Evolutionary conservation across 2,888 invertebrate species (phyloP), one percentile per base, ranked within the genome.

Genomic region (Bellardia bayeri): DNA sequence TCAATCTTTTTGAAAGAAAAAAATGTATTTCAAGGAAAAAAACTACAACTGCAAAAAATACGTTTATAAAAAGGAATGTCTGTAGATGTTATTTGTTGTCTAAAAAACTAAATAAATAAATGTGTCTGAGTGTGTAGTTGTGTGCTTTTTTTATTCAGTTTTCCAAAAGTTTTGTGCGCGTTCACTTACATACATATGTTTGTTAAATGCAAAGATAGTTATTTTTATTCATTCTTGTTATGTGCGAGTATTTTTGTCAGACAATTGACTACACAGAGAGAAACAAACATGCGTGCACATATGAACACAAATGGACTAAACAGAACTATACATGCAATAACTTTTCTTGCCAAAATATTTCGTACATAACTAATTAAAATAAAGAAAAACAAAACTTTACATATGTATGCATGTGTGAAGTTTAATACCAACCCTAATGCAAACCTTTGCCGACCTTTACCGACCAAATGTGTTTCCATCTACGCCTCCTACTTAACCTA

Each of bases 201-300:
- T 81, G 81, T 66, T 74, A 23, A 66, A 61, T 45, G 16, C 37
- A 64, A 64, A 81, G 54, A 63, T 64, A 72, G 61, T 54, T 64
- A 37, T 30, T 40, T 30, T 69, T 61, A 16, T 58, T 33, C 11
- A 30, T 58, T 30, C n/a, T 23, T 75, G 30, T 56, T 23, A 37
- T 61, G 74, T 49, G 56, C 64, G 51, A 45, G 16, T 58, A 66
- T 82, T 83, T 63, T 78, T 64, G 64, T 71, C 83, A 78, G 63
- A 72, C 83, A 71, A 83, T 83, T 71, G 83, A n/a, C 71, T 71
- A 83, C 83, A 83, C 83, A 40, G 16, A 23, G 8, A 71, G 71
- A 83, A 76, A 23, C 23, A 75, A 61, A 13, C 8, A 9, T 45
- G 9, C 8, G 7, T 11, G 45, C 9, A 33, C 23, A 23, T 1